Percentiles rank a stretch among this genome's conserved stretches.
Evolutionary conservation across 2,113 vertebrate species (phyloP).

Genomic region (Oplegnathus fasciatus): DNA sequence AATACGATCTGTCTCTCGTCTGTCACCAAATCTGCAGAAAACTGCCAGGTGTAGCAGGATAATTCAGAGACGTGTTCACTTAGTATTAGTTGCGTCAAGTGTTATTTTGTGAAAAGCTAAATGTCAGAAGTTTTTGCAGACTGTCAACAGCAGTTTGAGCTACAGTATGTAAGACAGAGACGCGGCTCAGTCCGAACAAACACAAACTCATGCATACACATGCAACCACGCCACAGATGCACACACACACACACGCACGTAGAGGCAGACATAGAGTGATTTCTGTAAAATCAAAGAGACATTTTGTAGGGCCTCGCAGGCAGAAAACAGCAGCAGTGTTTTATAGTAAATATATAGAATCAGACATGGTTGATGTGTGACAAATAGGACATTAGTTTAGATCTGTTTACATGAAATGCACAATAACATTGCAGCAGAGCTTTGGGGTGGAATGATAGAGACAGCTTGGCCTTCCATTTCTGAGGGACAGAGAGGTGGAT

Average conservation of each 20-base stretch:
- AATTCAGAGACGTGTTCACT: constrained; percentile 28
- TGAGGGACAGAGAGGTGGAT: constrained; percentile 1
- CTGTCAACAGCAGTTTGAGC: constrained; percentile 63
- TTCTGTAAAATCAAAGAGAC: constrained; percentile 73
- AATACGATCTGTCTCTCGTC: constrained; percentile 22
- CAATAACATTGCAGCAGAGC: constrained; percentile 38
- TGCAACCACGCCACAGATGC: constrained; percentile 9
- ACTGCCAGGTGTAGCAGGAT: constrained; percentile 18
- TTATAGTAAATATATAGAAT: constrained; percentile 61
- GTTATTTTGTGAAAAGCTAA: constrained; percentile 58
- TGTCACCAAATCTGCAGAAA: constrained; percentile 45
- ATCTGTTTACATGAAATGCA: constrained; percentile 46
- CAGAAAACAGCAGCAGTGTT: constrained; percentile 45
- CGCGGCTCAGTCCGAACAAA: constrained; percentile 28
- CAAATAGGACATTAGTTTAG: constrained; percentile 61
- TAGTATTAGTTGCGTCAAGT: constrained; percentile 44
- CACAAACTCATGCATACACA: constrained; percentile 13
- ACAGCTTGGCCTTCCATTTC: constrained; percentile 28
- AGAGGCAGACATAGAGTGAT: constrained; percentile 29
- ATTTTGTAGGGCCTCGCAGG: constrained; percentile 60
- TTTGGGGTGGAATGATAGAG: constrained; percentile 30
- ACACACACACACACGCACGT: constrained; percentile 5
- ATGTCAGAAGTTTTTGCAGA: constrained; percentile 57
- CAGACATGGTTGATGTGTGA: constrained; percentile 61
- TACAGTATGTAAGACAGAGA: constrained; percentile 47